Evolutionary conservation across 1,140 invertebrate species (phyloP).

Genomic region (Ylistrum balloti): DNA sequence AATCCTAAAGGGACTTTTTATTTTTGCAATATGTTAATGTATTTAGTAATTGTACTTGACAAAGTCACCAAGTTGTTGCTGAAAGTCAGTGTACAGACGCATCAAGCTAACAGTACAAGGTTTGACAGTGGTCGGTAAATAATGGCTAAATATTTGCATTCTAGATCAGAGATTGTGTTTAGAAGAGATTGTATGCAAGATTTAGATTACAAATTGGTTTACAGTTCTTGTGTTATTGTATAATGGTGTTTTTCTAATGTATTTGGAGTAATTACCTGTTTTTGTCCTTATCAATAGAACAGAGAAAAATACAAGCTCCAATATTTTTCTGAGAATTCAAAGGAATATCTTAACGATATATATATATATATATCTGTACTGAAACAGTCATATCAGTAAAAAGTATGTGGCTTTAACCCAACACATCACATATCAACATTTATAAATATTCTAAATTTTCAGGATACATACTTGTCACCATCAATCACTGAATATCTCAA

Average conservation of each 20-base stretch:
- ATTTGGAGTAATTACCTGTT: not conserved
- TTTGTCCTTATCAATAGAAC: not conserved
- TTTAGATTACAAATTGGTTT: slow-evolving; percentile 36
- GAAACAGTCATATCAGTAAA: too few species aligned
- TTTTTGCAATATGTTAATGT: not conserved
- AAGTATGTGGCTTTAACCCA: too few species aligned
- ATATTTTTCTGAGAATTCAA: too few species aligned
- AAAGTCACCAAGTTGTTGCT: not conserved
- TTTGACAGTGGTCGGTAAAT: not conserved
- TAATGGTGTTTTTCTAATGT: slow-evolving; percentile 35
- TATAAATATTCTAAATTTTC: too few species aligned
- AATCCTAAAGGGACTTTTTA: not conserved
- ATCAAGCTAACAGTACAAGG: not conserved
- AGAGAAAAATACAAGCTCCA: too few species aligned
- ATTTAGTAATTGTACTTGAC: not conserved
- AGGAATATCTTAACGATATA: too few species aligned
- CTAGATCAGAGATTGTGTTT: not conserved
- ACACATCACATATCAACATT: too few species aligned
- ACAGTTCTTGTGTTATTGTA: not conserved
- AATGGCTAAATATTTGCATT: not conserved
- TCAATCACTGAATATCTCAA: too few species aligned
- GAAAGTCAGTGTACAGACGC: not conserved
- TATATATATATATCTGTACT: too few species aligned
- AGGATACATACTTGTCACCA: too few species aligned
- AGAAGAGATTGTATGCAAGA: not conserved